Conservation (phyloP, 2,888 invertebrate genomes). For the Euplexia lucipara region DNA sequence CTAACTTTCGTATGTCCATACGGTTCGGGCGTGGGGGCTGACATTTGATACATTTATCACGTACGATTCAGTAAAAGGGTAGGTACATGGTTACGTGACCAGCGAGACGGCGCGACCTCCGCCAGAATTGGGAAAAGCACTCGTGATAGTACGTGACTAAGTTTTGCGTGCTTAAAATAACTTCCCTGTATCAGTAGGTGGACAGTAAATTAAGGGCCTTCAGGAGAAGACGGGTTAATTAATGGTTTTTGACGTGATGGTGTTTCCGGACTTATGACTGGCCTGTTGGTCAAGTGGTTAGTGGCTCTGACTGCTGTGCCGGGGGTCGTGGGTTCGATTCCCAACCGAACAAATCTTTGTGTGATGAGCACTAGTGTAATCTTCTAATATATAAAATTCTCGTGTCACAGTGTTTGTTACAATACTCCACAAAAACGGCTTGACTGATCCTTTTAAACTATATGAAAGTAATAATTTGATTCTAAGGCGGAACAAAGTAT, state of each 20-base stretch:
- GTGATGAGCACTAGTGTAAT: no score
- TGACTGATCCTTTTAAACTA: no score
- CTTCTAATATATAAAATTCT: no score
- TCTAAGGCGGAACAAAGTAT: no score
- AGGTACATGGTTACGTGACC: conserved; percentile 66
- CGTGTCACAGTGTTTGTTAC: no score
- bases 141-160: conserved; percentile 65
- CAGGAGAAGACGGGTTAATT: conserved; percentile 26
- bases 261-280: conserved; percentile 7
- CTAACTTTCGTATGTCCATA: conserved; percentile 48
- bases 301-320: no score
- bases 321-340: no score
- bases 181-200: conserved; percentile 38
- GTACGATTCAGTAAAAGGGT: conserved; percentile 63
- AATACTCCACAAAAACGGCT: no score
- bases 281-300: no score
- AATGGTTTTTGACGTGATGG: conserved; percentile 9
- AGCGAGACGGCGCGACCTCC: conserved; percentile 55
- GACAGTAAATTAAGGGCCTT: conserved; percentile 34
- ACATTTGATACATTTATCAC: conserved; percentile 63
- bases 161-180: conserved; percentile 56
- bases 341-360: no score
- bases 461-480: no score
- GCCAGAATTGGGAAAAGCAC: conserved; percentile 69
- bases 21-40: conserved; percentile 23